phyloP scores from a whole-genome alignment of 53 echinoderm and acorn worm species.

The Echinometra lucunter region DNA sequence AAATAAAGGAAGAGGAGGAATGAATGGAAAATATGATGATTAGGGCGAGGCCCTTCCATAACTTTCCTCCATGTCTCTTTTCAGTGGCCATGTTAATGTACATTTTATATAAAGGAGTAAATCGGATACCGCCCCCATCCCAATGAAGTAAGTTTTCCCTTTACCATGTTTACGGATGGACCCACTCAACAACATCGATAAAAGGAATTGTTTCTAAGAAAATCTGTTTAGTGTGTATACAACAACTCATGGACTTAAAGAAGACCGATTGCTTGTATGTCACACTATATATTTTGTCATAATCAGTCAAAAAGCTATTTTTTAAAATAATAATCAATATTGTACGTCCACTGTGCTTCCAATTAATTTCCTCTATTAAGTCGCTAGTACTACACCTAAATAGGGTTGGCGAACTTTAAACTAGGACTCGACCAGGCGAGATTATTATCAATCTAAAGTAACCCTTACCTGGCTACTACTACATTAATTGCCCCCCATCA shows the following conservation, averaged over 20 bases:
- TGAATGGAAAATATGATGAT: too few species aligned
- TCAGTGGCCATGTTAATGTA: too few species aligned
- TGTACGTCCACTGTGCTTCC: not conserved
- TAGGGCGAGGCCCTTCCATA: too few species aligned
- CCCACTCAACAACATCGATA: too few species aligned
- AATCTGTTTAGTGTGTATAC: not conserved
- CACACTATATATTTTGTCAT: not conserved
- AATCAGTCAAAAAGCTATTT: not conserved
- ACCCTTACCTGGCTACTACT: conserved; percentile 7
- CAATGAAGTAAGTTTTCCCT: too few species aligned
- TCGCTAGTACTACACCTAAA: not conserved
- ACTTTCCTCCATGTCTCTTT: too few species aligned
- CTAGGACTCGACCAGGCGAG: not conserved
- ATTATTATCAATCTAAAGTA: conserved; percentile 28
- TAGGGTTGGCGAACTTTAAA: conserved; percentile 9
- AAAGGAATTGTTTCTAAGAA: not conserved
- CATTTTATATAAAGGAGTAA: too few species aligned
- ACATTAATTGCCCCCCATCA: conserved; percentile 25
- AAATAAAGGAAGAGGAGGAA: too few species aligned
- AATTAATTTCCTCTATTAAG: conserved; percentile 4
- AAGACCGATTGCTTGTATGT: not conserved
- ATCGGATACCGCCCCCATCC: too few species aligned
- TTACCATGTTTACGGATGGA: too few species aligned
- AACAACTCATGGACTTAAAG: not conserved
- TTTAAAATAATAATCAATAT: not conserved